Percentiles rank a stretch among this genome's conserved stretches.
Conservation (phyloP, 2,113 vertebrate genomes). For the Sapayoa aenigma region DNA sequence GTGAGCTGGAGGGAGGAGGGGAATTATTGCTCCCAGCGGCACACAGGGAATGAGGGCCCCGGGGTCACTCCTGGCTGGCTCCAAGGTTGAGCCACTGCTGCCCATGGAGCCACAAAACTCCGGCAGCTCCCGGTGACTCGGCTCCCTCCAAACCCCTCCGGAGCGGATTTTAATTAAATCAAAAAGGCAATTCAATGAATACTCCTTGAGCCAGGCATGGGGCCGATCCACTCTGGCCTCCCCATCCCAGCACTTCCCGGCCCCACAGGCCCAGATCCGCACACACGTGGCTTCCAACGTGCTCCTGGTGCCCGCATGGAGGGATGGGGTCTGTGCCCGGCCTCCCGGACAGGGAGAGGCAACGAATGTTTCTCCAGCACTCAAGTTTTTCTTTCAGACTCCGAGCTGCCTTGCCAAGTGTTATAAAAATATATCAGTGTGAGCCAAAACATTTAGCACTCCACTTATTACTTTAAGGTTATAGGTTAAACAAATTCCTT, state of each 20-base stretch:
- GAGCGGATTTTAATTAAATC: background rate
- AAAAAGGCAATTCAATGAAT: rapidly evolving
- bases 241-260: rapidly evolving
- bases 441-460: constrained; percentile 66
- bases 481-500: constrained; percentile 73
- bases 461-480: constrained; percentile 66
- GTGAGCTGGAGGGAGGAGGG: background rate
- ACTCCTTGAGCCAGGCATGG: too few species aligned
- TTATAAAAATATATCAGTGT: constrained; percentile 69
- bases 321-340: background rate
- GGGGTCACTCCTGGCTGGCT: background rate
- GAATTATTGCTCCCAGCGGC: background rate
- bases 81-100: background rate
- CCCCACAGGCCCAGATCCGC: rapidly evolving
- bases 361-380: background rate
- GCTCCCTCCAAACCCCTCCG: background rate
- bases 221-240: rapidly evolving
- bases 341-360: background rate
- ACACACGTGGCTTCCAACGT: background rate
- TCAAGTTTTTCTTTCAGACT: constrained; percentile 20
- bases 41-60: background rate
- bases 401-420: constrained; percentile 59
- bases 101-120: rapidly evolving
- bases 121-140: background rate
- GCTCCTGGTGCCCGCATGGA: rapidly evolving